Base-by-base conservation (phyloP, 2,113 vertebrate species). In the Ochotona princeps region DNA sequence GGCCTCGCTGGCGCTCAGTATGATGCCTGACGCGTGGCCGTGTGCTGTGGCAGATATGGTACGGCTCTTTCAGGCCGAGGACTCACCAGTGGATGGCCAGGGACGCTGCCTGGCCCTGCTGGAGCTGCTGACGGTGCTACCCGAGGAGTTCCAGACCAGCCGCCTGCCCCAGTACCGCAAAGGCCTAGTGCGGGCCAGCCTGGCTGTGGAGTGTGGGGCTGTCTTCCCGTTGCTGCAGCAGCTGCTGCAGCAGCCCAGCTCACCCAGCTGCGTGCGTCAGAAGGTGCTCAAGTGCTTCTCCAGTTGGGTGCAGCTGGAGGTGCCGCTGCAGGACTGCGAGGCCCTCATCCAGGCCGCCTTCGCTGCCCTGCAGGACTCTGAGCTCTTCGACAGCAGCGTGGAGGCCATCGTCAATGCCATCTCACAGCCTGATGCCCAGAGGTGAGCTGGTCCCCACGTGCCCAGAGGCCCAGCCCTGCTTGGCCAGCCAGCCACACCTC, bases 261-360 rank as follows among this genome's bases (percentile, higher is more conserved):
- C 99, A 79, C 99, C 99, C 0, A 98, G 99, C 93, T 99, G 99
- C 87, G 99, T 99, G 96, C 99, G 99, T 97, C 99, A 99, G 98
- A 99, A 99, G 76, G 99, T 99, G 92, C 98, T 99, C 96, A 99
- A 99, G 97, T 99, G 99, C 97, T 99, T 99, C 97, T 99, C 99
- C 95, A 99, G 99, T 95, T 99, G 99, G 99, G 99, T 99, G 74
- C 98, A 99, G 97, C 98, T 99, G 97, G 99, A 99, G 90, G 99
- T 99, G 88, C 99, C 99, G 0, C 98, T 99, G 95, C 98, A 97
- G 94, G 99, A 99, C 97, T 99, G 99, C 0, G 99, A 99, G 97
- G 98, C 98, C 32, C 98, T 99, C 97, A 98, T 99, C 94, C 98
- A 99, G 90, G 99, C 99, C 94, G 98, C 99, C 96, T 99, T 99